Conservation (phyloP, 2,888 invertebrate species). For the Limulus polyphemus region DNA sequence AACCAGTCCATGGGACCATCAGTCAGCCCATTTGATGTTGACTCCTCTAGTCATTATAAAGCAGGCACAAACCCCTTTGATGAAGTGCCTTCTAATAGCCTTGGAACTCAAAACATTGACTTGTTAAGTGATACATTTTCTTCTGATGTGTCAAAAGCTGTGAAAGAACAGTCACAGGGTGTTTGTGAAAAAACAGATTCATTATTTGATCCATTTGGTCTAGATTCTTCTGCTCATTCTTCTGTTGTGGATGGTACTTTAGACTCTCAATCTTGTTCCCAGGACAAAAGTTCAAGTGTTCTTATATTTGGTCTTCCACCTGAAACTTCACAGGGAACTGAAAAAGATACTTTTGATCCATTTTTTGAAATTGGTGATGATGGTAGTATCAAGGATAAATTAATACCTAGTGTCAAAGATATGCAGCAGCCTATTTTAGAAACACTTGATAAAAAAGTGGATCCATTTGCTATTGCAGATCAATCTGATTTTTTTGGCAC, state of each 20-base stretch:
- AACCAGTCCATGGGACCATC: background rate
- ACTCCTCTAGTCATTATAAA: background rate
- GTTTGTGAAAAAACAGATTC: background rate
- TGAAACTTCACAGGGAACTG: background rate
- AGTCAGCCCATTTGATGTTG: background rate
- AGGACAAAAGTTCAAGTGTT: no score
- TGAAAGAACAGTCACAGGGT: background rate
- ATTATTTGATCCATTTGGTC: conserved; percentile 1
- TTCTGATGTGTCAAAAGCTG: background rate
- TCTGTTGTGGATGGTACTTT: no score
- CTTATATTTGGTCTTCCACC: background rate
- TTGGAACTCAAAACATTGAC: background rate
- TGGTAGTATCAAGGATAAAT: background rate
- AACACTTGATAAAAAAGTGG: no score
- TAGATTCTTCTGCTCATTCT: background rate
- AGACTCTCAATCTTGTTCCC: no score
- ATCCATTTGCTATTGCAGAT: no score
- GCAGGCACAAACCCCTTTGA: conserved; percentile 3
- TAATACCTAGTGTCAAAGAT: no score
- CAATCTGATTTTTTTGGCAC: no score
- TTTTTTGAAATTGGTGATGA: conserved; percentile 19
- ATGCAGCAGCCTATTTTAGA: no score
- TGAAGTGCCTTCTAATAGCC: background rate
- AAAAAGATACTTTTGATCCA: conserved; percentile 14
- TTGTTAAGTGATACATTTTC: conserved; percentile 1